Conservation (phyloP, 1,140 invertebrate species). For the Pollicipes pollicipes region DNA sequence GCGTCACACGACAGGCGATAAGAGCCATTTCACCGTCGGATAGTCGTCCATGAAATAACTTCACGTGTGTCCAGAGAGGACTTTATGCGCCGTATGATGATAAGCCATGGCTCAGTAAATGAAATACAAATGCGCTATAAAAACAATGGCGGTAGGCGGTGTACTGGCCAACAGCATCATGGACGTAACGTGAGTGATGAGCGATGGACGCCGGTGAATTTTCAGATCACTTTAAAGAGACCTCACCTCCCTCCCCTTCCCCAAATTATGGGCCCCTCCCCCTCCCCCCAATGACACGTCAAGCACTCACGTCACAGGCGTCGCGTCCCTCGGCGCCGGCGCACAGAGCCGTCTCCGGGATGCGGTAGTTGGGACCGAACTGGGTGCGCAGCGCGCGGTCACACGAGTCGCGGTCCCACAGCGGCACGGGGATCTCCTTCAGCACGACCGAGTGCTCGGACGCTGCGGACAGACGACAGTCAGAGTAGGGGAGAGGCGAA, state of each 20-base stretch:
- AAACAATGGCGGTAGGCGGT: too few relatives aligned
- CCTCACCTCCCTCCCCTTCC: too few relatives aligned
- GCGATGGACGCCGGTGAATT: too few relatives aligned
- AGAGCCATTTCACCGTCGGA: background rate
- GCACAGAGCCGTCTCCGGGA: slow-evolving; percentile 32
- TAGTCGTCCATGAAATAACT: slow-evolving; percentile 10
- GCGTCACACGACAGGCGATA: background rate
- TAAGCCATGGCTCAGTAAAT: too few relatives aligned
- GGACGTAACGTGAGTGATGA: too few relatives aligned
- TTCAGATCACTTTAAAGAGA: too few relatives aligned
- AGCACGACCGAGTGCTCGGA: slow-evolving; percentile 28
- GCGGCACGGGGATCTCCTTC: slow-evolving; percentile 31
- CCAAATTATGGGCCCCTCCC: too few relatives aligned
- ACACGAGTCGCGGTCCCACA: slow-evolving; percentile 28
- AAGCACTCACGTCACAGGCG: slow-evolving; percentile 30
- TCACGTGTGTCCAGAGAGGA: background rate
- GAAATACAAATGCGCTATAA: too few relatives aligned
- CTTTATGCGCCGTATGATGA: background rate
- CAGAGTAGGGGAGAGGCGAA: too few relatives aligned
- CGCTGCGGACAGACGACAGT: slow-evolving; percentile 18
- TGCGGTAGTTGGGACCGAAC: slow-evolving; percentile 28
- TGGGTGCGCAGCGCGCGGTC: slow-evolving; percentile 26
- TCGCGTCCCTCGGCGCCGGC: slow-evolving; percentile 33
- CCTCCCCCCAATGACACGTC: too few relatives aligned
- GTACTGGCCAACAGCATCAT: too few relatives aligned